Evolutionary conservation across 1,140 invertebrate genomes (phyloP).

Genomic region (Zaprionus davidi): DNA sequence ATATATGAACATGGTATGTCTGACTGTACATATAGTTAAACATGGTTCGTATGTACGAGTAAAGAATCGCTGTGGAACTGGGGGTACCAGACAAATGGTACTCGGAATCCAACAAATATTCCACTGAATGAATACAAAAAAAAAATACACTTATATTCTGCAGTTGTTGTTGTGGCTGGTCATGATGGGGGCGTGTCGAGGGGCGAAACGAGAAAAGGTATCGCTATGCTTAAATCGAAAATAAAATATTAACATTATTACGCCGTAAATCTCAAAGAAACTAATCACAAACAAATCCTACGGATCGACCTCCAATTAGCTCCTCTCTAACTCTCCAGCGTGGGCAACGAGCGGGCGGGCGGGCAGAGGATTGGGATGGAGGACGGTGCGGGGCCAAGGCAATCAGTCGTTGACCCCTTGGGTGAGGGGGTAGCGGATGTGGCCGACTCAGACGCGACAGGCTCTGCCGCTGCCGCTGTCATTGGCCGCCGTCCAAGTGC

Average conservation of each 20-base stretch:
- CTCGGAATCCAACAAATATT: not conserved
- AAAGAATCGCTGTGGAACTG: not conserved
- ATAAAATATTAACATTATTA: conserved; percentile 33
- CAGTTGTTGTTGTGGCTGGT: not conserved
- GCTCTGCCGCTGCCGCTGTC: conserved; percentile 86
- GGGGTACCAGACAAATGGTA: not conserved
- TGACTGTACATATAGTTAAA: not conserved
- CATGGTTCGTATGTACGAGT: not conserved
- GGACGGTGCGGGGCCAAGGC: not conserved
- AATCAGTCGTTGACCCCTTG: conserved; percentile 51
- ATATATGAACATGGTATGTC: conserved; percentile 1
- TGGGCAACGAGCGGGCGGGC: not conserved
- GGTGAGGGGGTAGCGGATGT: not conserved
- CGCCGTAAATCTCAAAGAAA: conserved; percentile 13
- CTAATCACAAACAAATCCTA: conserved; percentile 27
- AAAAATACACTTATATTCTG: not conserved
- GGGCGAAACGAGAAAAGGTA: not conserved
- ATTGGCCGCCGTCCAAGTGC: conserved; percentile 90
- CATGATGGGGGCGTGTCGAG: not conserved
- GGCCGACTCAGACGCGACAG: conserved; percentile 85
- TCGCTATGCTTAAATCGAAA: conserved; percentile 26
- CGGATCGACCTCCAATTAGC: conserved; percentile 16
- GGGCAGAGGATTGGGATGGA: not conserved
- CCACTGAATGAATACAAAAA: not conserved
- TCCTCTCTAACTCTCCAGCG: not conserved